Base-by-base conservation (phyloP, 2,888 invertebrate genomes). In the Lochmaea capreae region DNA sequence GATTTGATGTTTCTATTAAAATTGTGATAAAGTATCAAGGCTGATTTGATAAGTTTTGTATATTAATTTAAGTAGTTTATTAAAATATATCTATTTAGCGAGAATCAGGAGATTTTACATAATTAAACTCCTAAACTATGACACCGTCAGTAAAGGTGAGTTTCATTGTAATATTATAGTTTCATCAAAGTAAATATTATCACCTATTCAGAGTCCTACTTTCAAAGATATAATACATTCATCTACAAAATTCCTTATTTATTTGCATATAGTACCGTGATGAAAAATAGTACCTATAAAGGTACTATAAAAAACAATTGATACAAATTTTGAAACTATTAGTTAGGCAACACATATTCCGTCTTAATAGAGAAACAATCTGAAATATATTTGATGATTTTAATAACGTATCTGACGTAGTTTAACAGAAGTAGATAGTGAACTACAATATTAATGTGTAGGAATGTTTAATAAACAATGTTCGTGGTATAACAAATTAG, bases 101-200 rank as follows among this genome's bases (percentile, higher is more conserved):
- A 6, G 18, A 18, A 54, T 1, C 54, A 16, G 16, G 9, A 54
- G 54, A 18, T n/a, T 52, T 16, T 52, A 49, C 12, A 14, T 49
- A 16, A 9, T 8, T n/a, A 16, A 9, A 16, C n/a, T 16, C 54
- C 54, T 8, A 54, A 54, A 16, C 11, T 9, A 59, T 59, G 59
- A 33, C 33, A 59, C 59, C 59, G n/a, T 59, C 59, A 59, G 59
- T 59, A 16, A 59, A 59, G 59, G 59, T 59, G n/a, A 59, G 59
- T 26, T 26, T 54, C 10, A 54, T 54, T 18, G 18, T 54, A 54
- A 10, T 54, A 54, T 54, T 18, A 8, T 16, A 54, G 11, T 18
- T 54, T 54, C 54, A 54, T 16, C 18, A n/a, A 5, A 49, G n/a
- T 49, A 14, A n/a, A n/a, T n/a, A 49, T 49, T n/a, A n/a, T 49